phyloP scores from a whole-genome alignment of 2,113 vertebrate species.

The Pterocles orientalis region DNA sequence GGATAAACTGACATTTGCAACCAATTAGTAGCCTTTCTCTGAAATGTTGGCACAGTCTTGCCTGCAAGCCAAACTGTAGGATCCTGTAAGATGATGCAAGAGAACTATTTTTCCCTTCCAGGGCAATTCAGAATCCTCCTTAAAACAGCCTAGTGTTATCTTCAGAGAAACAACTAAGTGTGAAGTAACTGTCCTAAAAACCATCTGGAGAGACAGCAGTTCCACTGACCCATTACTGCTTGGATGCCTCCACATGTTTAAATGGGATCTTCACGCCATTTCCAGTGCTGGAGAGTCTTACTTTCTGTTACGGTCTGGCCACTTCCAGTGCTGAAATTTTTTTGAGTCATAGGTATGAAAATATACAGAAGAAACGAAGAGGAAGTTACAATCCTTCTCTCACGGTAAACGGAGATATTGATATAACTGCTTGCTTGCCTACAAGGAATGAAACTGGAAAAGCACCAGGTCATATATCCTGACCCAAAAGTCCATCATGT shows the following conservation, averaged over 20 bases:
- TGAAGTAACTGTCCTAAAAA: not conserved
- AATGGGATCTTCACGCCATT: not conserved
- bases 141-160: not conserved
- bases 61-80: not conserved
- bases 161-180: not conserved
- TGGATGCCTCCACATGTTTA: accelerated
- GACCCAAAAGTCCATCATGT: not conserved
- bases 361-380: not conserved
- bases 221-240: not conserved
- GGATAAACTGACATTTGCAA: not conserved
- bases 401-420: not conserved
- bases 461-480: not conserved
- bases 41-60: not conserved
- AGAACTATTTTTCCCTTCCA: not conserved
- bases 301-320: not conserved
- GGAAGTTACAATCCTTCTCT: not conserved
- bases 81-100: not conserved
- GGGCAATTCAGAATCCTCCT: not conserved
- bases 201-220: not conserved
- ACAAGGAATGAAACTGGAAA: not conserved
- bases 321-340: not conserved
- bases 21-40: not conserved
- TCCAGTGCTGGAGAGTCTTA: not conserved
- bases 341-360: not conserved
- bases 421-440: not conserved